These are phyloP conservation scores for Drosophila pruinosa DNA, from an alignment of 1,140 invertebrate genomes.

Conservation along the genomic window DNA sequence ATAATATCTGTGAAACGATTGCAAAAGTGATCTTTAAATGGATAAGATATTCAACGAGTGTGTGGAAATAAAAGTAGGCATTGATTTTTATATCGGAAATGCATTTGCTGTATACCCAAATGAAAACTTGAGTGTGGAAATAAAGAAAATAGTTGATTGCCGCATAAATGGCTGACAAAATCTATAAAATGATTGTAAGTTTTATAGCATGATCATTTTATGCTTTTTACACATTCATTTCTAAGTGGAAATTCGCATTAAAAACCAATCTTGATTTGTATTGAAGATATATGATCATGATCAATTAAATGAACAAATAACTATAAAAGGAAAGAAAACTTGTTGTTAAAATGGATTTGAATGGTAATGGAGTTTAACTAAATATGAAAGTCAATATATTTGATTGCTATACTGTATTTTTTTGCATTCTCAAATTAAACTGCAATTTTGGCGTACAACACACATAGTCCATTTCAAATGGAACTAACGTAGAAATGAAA, in stretches of 20 bases:
- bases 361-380: too few relatives aligned
- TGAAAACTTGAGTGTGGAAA: neutral
- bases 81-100: neutral
- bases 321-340: neutral
- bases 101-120: neutral
- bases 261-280: neutral
- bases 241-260: neutral
- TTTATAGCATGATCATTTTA: neutral
- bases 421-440: too few relatives aligned
- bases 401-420: too few relatives aligned
- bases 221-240: neutral
- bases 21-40: neutral
- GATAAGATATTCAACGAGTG: neutral
- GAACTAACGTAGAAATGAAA: neutral
- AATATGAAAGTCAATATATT: too few relatives aligned
- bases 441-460: neutral
- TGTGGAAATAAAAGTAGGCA: neutral
- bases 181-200: neutral
- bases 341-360: neutral
- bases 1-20: neutral
- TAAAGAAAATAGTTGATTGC: neutral
- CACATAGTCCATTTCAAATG: neutral
- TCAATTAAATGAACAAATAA: neutral
- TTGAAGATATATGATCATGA: neutral
- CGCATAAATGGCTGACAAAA: neutral